Evolutionary conservation across 2,888 invertebrate genomes (phyloP).

Genomic region (Cryptophagus acutangulus): DNA sequence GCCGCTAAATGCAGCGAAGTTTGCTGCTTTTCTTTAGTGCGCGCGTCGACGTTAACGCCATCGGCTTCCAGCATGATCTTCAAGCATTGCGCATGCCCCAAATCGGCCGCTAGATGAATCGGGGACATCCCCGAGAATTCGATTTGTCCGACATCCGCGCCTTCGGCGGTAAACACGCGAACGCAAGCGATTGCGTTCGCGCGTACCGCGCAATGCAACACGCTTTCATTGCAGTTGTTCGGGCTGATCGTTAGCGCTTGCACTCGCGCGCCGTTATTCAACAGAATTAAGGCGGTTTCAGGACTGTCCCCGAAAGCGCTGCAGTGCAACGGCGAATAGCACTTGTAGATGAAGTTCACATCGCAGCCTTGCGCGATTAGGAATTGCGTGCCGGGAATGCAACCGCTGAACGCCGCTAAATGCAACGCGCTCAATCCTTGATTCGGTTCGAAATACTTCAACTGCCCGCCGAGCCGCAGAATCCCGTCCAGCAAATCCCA

Average conservation of each 20-base stretch:
- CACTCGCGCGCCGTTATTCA: conserved; percentile 66
- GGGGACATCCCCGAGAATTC: conserved; percentile 75
- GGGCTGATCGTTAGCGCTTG: conserved; percentile 58
- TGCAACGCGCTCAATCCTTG: conserved; percentile 71
- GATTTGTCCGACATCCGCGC: conserved; percentile 69
- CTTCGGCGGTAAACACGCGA: conserved; percentile 67
- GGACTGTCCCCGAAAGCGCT: conserved; percentile 85
- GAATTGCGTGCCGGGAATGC: conserved; percentile 63
- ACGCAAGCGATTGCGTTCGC: conserved; percentile 80
- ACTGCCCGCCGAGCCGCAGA: conserved; percentile 63
- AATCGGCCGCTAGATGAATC: conserved; percentile 74
- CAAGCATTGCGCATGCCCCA: conserved; percentile 72
- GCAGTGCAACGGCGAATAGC: conserved; percentile 80
- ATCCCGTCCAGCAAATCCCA: conserved; percentile 62
- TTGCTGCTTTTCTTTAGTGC: conserved; percentile 69
- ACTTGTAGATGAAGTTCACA: conserved; percentile 64
- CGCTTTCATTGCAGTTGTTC: conserved; percentile 64
- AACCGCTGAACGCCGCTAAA: conserved; percentile 74
- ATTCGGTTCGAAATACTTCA: conserved; percentile 60
- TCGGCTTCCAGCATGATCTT: conserved; percentile 70
- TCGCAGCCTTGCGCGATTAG: conserved; percentile 65
- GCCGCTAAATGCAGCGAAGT: conserved; percentile 82
- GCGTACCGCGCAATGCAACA: conserved; percentile 79
- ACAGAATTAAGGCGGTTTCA: conserved; percentile 72
- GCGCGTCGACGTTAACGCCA: conserved; percentile 64